These are phyloP conservation scores for Sebastes goodei DNA, from an alignment of 2,797 vertebrate genomes.

Conservation along the genomic window DNA sequence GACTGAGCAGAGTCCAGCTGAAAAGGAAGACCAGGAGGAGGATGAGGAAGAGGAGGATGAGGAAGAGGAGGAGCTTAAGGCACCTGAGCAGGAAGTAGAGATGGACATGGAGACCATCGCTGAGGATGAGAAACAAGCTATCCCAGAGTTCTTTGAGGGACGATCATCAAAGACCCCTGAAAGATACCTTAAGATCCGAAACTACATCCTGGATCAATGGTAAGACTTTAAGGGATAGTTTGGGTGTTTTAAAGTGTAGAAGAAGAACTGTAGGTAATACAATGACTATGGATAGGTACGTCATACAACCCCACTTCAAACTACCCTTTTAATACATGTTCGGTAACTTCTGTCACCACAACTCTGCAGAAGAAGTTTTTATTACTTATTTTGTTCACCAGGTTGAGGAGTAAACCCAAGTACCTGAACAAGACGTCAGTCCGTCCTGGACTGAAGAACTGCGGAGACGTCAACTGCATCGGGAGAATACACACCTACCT, in stretches of 20 bases:
- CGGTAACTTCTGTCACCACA: not conserved
- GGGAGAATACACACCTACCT: conserved; percentile 97
- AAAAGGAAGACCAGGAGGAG: conserved; percentile 32
- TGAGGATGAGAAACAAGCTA: conserved; percentile 97
- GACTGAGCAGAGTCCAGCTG: conserved; percentile 6
- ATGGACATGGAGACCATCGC: conserved; percentile 87
- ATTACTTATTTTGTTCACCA: conserved; percentile 44
- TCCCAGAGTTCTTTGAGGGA: conserved; percentile 97
- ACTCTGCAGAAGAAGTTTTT: too few relatives aligned
- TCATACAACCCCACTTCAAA: too few relatives aligned
- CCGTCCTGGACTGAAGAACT: conserved; percentile 96
- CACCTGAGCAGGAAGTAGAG: conserved; percentile 91
- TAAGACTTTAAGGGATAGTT: conserved; percentile 60
- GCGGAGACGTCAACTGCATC: conserved; percentile 98
- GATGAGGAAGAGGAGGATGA: conserved; percentile 44
- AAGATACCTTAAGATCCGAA: conserved; percentile 96
- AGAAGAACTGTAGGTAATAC: too few relatives aligned
- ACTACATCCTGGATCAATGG: conserved; percentile 98
- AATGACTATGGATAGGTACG: too few relatives aligned
- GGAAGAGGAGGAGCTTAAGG: conserved; percentile 86
- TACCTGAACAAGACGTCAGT: conserved; percentile 99
- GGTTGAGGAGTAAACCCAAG: conserved; percentile 92
- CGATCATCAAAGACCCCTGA: conserved; percentile 96
- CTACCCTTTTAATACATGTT: not conserved
- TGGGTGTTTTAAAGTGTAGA: too few relatives aligned